Percentiles rank a stretch among this genome's conserved stretches.
phyloP scores from a whole-genome alignment of 2,888 invertebrate genomes.

The Drosophila silvestris region DNA sequence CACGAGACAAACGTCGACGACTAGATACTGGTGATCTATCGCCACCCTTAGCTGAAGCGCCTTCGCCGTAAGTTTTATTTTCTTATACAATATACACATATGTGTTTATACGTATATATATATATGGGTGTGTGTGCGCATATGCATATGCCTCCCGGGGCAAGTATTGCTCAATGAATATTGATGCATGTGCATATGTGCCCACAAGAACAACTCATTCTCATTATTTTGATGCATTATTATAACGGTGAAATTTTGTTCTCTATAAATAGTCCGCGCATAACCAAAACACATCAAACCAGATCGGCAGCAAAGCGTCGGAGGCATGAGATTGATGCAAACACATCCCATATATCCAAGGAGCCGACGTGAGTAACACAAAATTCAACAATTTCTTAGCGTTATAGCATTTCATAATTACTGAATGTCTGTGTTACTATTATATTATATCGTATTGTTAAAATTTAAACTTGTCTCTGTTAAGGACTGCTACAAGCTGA shows the following conservation, averaged over 20 bases:
- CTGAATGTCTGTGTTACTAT: neutral
- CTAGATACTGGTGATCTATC: conserved; percentile 87
- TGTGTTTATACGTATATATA: neutral
- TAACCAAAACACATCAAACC: conserved; percentile 80
- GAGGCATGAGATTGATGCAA: conserved; percentile 88
- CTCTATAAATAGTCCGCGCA: conserved; percentile 78
- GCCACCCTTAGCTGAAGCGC: conserved; percentile 77
- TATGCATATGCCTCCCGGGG: conserved; percentile 19
- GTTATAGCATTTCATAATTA: neutral
- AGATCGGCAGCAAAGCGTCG: conserved; percentile 86
- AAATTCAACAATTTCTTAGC: neutral
- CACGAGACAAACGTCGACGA: conserved; percentile 89
- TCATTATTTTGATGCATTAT: conserved; percentile 25
- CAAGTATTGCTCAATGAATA: conserved; percentile 40
- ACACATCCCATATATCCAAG: conserved; percentile 85
- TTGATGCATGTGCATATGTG: conserved; percentile 11
- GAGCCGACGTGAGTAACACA: conserved; percentile 83
- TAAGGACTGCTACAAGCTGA: neutral
- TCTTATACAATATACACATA: conserved; percentile 3
- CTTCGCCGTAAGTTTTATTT: conserved; percentile 83
- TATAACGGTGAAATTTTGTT: conserved; percentile 34
- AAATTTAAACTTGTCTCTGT: neutral
- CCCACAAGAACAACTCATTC: conserved; percentile 20
- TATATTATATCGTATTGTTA: no score
- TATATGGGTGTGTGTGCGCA: conserved; percentile 1